phyloP scores from a whole-genome alignment of 2,797 vertebrate species.

The Chelidonichthys spinosus region DNA sequence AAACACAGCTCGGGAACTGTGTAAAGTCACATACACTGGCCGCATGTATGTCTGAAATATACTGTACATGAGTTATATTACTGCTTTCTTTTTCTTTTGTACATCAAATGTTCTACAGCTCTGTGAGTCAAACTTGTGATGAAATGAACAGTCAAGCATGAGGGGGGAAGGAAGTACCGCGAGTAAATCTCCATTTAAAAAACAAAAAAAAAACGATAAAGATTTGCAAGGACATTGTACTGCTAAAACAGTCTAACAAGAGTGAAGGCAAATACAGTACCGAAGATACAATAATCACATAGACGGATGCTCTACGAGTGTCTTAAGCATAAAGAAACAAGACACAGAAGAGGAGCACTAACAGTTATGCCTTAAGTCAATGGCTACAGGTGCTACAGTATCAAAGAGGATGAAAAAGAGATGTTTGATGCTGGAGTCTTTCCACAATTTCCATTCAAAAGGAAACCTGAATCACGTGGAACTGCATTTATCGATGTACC shows the following conservation, averaged over 20 bases:
- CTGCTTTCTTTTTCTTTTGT: constrained; percentile 61
- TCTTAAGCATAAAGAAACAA: constrained; percentile 57
- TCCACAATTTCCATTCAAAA: constrained; percentile 48
- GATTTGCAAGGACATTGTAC: constrained; percentile 63
- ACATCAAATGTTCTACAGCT: constrained; percentile 74
- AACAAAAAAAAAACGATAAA: constrained; percentile 40
- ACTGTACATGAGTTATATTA: constrained; percentile 72
- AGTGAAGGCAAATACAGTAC: constrained; percentile 77
- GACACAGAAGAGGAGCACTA: constrained; percentile 70
- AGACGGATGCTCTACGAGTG: constrained; percentile 63
- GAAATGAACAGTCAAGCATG: constrained; percentile 69
- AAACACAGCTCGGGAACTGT: constrained; percentile 52
- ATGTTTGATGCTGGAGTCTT: constrained; percentile 51
- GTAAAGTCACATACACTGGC: constrained; percentile 61
- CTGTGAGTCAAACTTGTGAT: constrained; percentile 71
- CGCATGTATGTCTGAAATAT: constrained; percentile 67
- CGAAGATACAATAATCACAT: constrained; percentile 69
- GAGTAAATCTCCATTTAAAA: constrained; percentile 48
- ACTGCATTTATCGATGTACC: constrained; percentile 65
- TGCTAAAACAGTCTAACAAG: constrained; percentile 62
- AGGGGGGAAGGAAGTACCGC: constrained; percentile 58
- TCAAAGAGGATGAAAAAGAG: constrained; percentile 59
- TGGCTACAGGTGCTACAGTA: constrained; percentile 79
- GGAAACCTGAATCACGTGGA: constrained; percentile 65
- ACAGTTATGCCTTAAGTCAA: constrained; percentile 72